Base-by-base conservation (phyloP, 2,113 vertebrate species). In the Dicerorhinus sumatrensis region DNA sequence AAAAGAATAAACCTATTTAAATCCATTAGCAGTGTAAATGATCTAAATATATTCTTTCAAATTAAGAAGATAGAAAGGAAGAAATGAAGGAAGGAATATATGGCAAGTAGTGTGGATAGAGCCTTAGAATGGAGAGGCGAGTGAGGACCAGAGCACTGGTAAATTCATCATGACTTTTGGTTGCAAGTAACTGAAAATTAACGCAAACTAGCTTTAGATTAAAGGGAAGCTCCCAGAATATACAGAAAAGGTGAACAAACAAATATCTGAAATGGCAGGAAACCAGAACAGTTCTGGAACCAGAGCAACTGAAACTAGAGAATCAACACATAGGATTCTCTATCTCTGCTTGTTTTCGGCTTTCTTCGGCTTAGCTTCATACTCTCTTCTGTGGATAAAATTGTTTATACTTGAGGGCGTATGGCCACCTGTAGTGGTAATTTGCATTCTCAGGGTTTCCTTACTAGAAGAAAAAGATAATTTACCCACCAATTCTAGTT, bases 341-440 rank as follows among this genome's bases (percentile, higher is more conserved):
- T 21, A 31, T 63, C 8, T 73, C 17, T 84, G 36, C 18, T 89
- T 58, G 13, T 81, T 91, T 83, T 73, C 27, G 88, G 51, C 16
- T 86, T 96, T 93, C 94, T 94, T 94, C 42, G 51, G 20, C 62
- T 39, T 80, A 79, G n/a, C 27, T 92, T 75, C 21, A 72, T 91
- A 91, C 48, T 69, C 8, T 90, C 31, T 60, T 65, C 25, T 48
- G 33, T 8, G 48, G 4, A n/a, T 83, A 83, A 77, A 79, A 90
- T 29, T 89, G 42, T 86, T 89, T 60, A 75, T 10, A 27, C 18
- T 87, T 86, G 54, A 76, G 20, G 42, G 21, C 10, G 46, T 4
- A 6, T 60, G 31, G 31, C 18, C 25, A 70, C 31, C 36, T 65
- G 16, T 4, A 73, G 21, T 11, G 91, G 39, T 42, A 63, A 39